A percentile compares a stretch with the other conserved stretches of the same genome.
Conservation (phyloP, 2,113 vertebrate genomes). For the Nyctibius bracteatus region DNA sequence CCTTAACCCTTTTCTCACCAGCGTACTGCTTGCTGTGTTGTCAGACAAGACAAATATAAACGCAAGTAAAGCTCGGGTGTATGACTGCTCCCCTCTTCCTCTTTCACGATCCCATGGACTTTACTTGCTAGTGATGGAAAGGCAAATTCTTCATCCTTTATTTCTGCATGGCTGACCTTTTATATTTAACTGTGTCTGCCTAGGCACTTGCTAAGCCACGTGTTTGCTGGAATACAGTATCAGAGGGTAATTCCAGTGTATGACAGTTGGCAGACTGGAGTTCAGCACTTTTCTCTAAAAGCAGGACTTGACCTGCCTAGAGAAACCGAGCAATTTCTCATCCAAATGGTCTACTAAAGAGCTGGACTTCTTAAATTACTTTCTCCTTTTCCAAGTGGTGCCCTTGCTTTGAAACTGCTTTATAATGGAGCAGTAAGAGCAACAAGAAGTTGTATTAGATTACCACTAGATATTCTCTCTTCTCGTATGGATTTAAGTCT, state of each 20-base stretch:
- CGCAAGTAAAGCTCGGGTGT: neutral
- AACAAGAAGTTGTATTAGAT: constrained; percentile 11
- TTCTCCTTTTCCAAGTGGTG: constrained; percentile 16
- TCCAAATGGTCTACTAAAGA: neutral
- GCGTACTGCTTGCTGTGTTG: neutral
- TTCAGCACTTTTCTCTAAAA: neutral
- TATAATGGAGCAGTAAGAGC: neutral
- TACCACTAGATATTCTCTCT: neutral
- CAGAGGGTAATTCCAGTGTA: neutral
- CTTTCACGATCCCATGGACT: neutral
- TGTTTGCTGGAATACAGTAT: neutral
- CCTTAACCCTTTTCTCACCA: neutral
- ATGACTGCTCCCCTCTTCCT: neutral
- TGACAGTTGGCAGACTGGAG: neutral
- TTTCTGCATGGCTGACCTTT: neutral
- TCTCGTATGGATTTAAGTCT: neutral
- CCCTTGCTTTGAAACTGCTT: neutral
- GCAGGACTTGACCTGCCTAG: neutral
- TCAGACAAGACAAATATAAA: neutral
- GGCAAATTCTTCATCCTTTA: neutral
- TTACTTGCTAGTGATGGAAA: neutral
- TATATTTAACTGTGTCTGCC: neutral
- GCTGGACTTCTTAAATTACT: constrained; percentile 25
- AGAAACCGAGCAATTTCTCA: neutral
- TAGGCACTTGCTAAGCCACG: neutral